These are phyloP conservation scores for Sebastiscus tertius DNA, from an alignment of 2,797 vertebrate species.

Conservation along the genomic window DNA sequence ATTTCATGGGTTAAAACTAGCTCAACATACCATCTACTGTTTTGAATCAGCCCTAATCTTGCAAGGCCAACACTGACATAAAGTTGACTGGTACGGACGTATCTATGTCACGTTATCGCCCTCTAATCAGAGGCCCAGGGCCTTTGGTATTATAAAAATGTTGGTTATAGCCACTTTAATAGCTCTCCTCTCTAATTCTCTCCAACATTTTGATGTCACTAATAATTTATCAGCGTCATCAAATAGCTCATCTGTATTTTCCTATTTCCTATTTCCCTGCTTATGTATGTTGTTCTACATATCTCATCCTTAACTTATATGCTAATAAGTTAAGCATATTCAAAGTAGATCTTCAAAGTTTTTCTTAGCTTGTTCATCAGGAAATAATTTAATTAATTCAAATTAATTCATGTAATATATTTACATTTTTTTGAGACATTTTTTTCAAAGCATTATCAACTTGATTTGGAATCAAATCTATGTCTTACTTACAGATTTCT, in stretches of 20 bases:
- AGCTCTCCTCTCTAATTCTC: accelerated
- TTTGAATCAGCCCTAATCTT: not conserved
- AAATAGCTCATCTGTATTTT: not conserved
- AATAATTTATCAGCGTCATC: accelerated
- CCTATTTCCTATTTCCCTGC: not conserved
- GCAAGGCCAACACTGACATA: not conserved
- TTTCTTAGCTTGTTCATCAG: not conserved
- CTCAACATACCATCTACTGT: not conserved
- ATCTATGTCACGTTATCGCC: not conserved
- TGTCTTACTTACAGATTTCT: not conserved
- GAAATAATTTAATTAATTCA: too few relatives aligned
- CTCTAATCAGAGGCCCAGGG: not conserved
- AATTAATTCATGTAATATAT: too few relatives aligned
- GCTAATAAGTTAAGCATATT: not conserved
- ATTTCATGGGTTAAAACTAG: too few relatives aligned
- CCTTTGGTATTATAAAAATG: not conserved
- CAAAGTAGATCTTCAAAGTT: not conserved
- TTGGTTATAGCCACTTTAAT: not conserved
- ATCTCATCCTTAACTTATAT: too few relatives aligned
- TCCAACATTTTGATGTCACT: too few relatives aligned
- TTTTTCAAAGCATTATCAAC: too few relatives aligned
- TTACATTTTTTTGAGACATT: too few relatives aligned
- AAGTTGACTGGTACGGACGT: not conserved
- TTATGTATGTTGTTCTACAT: not conserved
- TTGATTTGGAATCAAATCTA: too few relatives aligned